Conservation (phyloP, 2,113 vertebrate species). For the cattle (Bos taurus) region DNA sequence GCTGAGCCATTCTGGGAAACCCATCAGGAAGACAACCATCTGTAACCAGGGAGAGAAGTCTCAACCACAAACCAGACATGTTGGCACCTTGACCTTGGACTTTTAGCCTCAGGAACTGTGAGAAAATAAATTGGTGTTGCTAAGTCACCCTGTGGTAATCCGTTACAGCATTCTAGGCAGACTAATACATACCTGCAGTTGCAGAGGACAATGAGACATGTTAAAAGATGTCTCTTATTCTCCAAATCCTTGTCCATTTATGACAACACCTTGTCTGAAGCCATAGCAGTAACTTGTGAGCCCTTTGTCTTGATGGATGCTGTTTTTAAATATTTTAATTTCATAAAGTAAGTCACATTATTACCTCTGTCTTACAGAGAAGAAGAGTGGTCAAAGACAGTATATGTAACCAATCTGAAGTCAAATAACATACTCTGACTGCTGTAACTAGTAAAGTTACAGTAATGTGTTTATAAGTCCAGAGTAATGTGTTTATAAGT, state of each 20-base stretch:
- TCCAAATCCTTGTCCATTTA: not conserved
- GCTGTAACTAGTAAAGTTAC: not conserved
- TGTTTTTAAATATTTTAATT: not conserved
- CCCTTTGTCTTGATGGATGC: not conserved
- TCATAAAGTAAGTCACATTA: not conserved
- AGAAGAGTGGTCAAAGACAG: not conserved
- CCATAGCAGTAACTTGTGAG: not conserved
- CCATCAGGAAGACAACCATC: not conserved
- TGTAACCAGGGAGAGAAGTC: not conserved
- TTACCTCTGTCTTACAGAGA: not conserved
- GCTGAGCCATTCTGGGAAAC: not conserved
- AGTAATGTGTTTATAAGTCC: not conserved
- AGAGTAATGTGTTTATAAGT: not conserved
- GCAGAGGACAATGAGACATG: not conserved
- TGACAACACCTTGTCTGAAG: not conserved
- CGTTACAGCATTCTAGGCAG: not conserved
- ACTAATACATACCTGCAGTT: not conserved
- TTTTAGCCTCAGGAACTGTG: not conserved
- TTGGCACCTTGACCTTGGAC: not conserved
- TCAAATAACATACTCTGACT: not conserved
- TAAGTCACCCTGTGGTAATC: not conserved
- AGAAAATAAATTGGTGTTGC: not conserved
- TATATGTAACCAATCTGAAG: not conserved
- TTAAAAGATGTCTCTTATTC: not conserved
- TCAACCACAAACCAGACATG: accelerated